Conservation (phyloP, 1,140 invertebrate genomes). For the Calliopsis andreniformis region DNA sequence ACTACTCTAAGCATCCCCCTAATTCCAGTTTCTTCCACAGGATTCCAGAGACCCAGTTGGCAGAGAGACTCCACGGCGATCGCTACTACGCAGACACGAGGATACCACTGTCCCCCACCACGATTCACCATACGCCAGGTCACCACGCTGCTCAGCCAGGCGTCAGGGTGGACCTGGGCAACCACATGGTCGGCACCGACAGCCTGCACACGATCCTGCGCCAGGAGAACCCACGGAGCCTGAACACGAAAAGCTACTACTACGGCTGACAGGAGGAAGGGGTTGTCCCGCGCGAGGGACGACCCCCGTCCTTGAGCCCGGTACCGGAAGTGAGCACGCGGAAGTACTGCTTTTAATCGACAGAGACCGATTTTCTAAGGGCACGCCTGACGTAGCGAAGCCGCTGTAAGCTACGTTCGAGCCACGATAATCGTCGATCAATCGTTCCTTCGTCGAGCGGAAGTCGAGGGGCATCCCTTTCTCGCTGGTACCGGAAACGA, state of each 20-base stretch:
- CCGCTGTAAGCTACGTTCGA: conserved; percentile 46
- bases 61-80: conserved; percentile 76
- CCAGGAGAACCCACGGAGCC: conserved; percentile 79
- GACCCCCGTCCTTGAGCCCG: conserved; percentile 77
- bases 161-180: conserved; percentile 78
- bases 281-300: conserved; percentile 77
- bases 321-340: conserved; percentile 79
- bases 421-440: background rate
- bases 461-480: background rate
- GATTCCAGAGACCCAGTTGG: conserved; percentile 76
- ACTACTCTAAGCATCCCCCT: background rate
- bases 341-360: conserved; percentile 79
- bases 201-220: conserved; percentile 78
- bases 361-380: conserved; percentile 9
- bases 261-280: conserved; percentile 83
- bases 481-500: conserved; percentile 32
- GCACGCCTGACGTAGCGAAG: conserved; percentile 7
- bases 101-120: conserved; percentile 73
- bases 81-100: conserved; percentile 76
- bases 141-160: conserved; percentile 57
- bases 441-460: conserved; percentile 2
- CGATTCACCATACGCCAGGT: conserved; percentile 41
- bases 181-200: conserved; percentile 80
- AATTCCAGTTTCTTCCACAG: conserved; percentile 55
- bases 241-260: conserved; percentile 83